Conservation (phyloP, 2,113 vertebrate genomes). For the human (Homo sapiens) region GRCh38 chr19:30204501-30205000, state of each 20-base stretch:
- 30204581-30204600: slow-evolving; percentile 85
- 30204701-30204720: slow-evolving; percentile 54
- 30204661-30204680: slow-evolving; percentile 79
- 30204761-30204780: neutral
- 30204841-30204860: neutral
- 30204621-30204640: slow-evolving; percentile 81
- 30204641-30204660: slow-evolving; percentile 82
- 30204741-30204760: neutral
- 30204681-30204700: slow-evolving; percentile 76
- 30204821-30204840: neutral
- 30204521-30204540: slow-evolving; percentile 85
- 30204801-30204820: neutral
- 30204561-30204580: slow-evolving; percentile 85
- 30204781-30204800: neutral
- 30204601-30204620: slow-evolving; percentile 83
- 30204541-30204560: slow-evolving; percentile 82
- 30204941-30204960: neutral
- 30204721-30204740: slow-evolving; percentile 40
- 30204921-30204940: neutral
- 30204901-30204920: neutral
- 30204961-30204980: neutral
- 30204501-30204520: slow-evolving; percentile 82
- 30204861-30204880: neutral
- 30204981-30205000: neutral
- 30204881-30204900: neutral